Evolutionary conservation across 2,113 vertebrate genomes (phyloP).

Genomic region (Crotalus tigris): DNA sequence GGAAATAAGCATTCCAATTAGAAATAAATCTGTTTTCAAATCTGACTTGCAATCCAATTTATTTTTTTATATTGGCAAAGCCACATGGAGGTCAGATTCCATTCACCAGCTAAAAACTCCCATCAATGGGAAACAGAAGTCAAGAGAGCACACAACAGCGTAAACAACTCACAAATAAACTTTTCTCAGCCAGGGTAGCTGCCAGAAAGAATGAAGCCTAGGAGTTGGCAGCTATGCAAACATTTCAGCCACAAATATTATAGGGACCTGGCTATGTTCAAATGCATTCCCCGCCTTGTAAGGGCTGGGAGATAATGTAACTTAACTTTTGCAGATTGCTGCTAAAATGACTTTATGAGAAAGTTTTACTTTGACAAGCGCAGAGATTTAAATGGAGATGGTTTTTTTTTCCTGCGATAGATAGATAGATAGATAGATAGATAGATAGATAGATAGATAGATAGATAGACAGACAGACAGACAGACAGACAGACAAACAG

Average conservation of each 20-base stretch:
- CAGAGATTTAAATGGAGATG: background rate
- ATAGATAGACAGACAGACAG: too few species aligned
- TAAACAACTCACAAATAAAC: background rate
- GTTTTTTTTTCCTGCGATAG: background rate
- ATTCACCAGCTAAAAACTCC: background rate
- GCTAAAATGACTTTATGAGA: background rate
- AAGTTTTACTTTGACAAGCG: background rate
- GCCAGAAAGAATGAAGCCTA: background rate
- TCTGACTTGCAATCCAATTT: background rate
- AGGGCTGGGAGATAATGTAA: background rate
- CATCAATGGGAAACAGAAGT: background rate
- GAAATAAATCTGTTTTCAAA: background rate
- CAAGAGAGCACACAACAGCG: background rate
- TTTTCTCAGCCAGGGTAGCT: background rate
- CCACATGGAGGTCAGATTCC: slow-evolving; percentile 1
- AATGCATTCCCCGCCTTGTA: background rate
- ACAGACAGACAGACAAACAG: too few species aligned
- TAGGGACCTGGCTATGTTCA: background rate
- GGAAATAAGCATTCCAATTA: background rate
- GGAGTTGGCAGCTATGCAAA: background rate
- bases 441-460: too few species aligned
- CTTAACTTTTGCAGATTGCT: background rate
- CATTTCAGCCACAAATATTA: background rate
- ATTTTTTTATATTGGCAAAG: background rate
- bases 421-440: too few species aligned